Percentiles rank a stretch among this genome's conserved stretches.
phyloP scores from a whole-genome alignment of 92 coral and sea anemone species.

The Desmophyllum pertusum region DNA sequence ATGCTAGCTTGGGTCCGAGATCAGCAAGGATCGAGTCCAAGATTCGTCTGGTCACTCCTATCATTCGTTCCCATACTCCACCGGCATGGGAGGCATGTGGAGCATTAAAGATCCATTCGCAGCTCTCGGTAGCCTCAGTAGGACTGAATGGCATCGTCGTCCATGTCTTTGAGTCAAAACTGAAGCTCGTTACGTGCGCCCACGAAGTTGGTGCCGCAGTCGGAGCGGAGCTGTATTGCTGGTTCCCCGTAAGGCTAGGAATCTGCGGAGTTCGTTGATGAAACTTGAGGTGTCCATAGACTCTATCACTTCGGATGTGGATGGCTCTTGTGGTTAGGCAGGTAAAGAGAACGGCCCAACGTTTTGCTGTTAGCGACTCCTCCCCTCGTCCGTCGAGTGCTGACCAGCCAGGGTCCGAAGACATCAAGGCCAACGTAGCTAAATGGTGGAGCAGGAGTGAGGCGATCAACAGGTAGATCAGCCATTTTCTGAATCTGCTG shows the following conservation, averaged over 20 bases:
- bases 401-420: slow-evolving; percentile 28
- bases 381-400: slow-evolving; percentile 30
- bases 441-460: slow-evolving; percentile 45
- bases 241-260: too few species aligned
- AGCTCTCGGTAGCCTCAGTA: slow-evolving; percentile 2
- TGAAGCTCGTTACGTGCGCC: slow-evolving; percentile 41
- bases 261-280: too few species aligned
- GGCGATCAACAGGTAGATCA: slow-evolving; percentile 14
- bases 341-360: too few species aligned
- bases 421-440: slow-evolving; percentile 35
- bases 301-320: slow-evolving; percentile 60
- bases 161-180: neutral
- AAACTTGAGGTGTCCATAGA: slow-evolving; percentile 57
- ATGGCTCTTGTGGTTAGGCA: too few species aligned
- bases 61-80: slow-evolving; percentile 39
- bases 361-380: too few species aligned
- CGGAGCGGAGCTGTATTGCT: slow-evolving; percentile 22
- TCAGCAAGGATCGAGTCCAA: slow-evolving; percentile 33
- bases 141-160: neutral
- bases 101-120: slow-evolving; percentile 39
- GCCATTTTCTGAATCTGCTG: slow-evolving; percentile 32
- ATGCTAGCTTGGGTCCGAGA: slow-evolving; percentile 6
- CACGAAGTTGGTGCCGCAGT: slow-evolving; percentile 42
- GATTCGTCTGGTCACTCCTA: slow-evolving; percentile 30
- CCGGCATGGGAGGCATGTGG: slow-evolving; percentile 38